Evolutionary conservation across 2,113 vertebrate species (phyloP).

Genomic region (Oenanthe oenanthe): DNA sequence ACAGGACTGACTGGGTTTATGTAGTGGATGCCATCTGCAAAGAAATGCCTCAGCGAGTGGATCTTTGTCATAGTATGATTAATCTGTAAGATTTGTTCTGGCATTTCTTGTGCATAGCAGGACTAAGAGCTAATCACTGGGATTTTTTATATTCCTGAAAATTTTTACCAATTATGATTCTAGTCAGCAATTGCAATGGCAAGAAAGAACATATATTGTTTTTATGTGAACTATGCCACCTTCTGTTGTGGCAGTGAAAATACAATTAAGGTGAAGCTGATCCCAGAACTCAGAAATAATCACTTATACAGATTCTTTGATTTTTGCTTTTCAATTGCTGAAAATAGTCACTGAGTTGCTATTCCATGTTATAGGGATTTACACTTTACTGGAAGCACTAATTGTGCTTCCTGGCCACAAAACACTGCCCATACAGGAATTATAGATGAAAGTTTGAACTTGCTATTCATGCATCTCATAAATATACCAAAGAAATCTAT

Average conservation of each 20-base stretch:
- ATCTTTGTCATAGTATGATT: background rate
- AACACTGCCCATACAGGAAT: background rate
- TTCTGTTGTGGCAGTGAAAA: background rate
- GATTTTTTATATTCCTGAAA: background rate
- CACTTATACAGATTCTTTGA: background rate
- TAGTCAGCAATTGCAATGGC: background rate
- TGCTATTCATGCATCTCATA: background rate
- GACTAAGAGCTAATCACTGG: background rate
- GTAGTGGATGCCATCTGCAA: background rate
- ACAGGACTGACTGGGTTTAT: background rate
- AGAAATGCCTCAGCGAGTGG: background rate
- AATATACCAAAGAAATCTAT: background rate
- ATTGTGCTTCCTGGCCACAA: background rate
- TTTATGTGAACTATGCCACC: background rate
- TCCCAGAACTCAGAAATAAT: background rate
- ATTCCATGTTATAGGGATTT: background rate
- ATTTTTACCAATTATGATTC: background rate
- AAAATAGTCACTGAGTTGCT: background rate
- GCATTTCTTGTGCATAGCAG: background rate
- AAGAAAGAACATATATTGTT: background rate
- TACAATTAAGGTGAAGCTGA: background rate
- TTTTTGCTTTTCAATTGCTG: background rate
- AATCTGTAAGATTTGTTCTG: background rate
- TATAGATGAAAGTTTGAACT: background rate
- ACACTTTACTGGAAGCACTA: background rate